Evolutionary conservation across 2,888 invertebrate genomes (phyloP), one percentile per base, ranked within the genome.

Genomic region (Ormia ochracea): DNA sequence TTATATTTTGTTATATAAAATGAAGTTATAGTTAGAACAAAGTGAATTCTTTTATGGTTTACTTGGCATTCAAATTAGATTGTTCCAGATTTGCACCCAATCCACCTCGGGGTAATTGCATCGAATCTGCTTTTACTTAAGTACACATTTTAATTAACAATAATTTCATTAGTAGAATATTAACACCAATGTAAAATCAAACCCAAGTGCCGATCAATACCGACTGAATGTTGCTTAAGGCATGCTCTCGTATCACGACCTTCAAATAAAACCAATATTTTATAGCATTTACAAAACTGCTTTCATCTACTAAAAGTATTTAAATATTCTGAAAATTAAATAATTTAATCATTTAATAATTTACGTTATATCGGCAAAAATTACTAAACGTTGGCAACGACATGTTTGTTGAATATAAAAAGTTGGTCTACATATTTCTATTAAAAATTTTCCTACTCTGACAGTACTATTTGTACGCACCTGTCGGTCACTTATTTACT

Each of bases 361-460:
- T n/a, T n/a, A n/a, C n/a, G n/a, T n/a, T n/a, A n/a, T n/a, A n/a
- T 14, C 43, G 48, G 21, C n/a, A 28, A 56, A 76, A 76, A 63
- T 56, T 76, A 76, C 54, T 36, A 63, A 58, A 66, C 63, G 80
- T 76, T 80, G 76, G 80, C 73, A 72, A 68, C 73, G 76, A 54
- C 76, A 76, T 76, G 68, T 80, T 80, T 48, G n/a, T n/a, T n/a
- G n/a, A 50, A 69, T 63, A 58, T 38, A 59, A 76, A 45, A 61
- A 45, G 56, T 65, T 38, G 48, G n/a, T 21, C 41, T 50, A 23
- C 21, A 43, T 63, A 21, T 74, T 58, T 14, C 23, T 78, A 63
- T 28, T 28, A n/a, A 21, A 52, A 50, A 23, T 23, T 52, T 65
- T 68, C 48, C 58, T 63, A 61, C 6, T 36, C 31, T 61, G 31